Evolutionary conservation across 2,888 invertebrate genomes (phyloP).

Genomic region (Drosophila macrospina): DNA sequence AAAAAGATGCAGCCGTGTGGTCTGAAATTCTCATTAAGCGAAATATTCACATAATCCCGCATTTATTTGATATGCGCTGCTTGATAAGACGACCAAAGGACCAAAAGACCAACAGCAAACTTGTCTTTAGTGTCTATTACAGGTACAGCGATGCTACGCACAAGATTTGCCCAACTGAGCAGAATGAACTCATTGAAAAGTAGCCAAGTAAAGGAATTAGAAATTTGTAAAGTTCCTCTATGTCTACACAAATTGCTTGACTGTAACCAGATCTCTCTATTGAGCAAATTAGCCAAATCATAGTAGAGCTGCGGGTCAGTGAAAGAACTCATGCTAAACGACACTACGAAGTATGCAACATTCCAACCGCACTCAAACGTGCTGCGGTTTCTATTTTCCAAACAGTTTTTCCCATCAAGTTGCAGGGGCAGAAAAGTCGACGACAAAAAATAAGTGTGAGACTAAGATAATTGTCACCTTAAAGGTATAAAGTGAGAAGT

Average conservation of each 20-base stretch:
- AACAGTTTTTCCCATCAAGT: constrained; percentile 45
- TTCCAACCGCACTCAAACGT: constrained; percentile 68
- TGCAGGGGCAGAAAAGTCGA: constrained; percentile 1
- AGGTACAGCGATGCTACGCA: constrained; percentile 45
- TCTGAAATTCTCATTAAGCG: constrained; percentile 81
- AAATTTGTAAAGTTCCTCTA: too few relatives aligned
- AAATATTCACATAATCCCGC: constrained; percentile 82
- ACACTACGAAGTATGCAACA: constrained; percentile 73
- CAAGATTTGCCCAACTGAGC: constrained; percentile 45
- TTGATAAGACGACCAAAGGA: constrained; percentile 65
- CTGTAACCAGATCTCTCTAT: background rate
- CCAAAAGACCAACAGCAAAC: constrained; percentile 39
- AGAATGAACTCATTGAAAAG: constrained; percentile 24
- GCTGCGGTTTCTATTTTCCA: constrained; percentile 68
- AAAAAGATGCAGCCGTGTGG: constrained; percentile 67
- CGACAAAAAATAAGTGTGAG: background rate
- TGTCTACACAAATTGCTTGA: too few relatives aligned
- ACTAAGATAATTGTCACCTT: constrained; percentile 6
- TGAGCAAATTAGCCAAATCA: constrained; percentile 69
- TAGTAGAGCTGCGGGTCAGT: constrained; percentile 40
- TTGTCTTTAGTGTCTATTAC: constrained; percentile 18
- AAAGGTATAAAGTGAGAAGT: constrained; percentile 5
- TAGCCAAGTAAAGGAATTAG: background rate
- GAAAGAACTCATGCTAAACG: constrained; percentile 23
- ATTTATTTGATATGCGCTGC: constrained; percentile 78